Evolutionary conservation across 2,888 invertebrate species (phyloP), one percentile per base, ranked within the genome.

Genomic region (Norana najaformis): DNA sequence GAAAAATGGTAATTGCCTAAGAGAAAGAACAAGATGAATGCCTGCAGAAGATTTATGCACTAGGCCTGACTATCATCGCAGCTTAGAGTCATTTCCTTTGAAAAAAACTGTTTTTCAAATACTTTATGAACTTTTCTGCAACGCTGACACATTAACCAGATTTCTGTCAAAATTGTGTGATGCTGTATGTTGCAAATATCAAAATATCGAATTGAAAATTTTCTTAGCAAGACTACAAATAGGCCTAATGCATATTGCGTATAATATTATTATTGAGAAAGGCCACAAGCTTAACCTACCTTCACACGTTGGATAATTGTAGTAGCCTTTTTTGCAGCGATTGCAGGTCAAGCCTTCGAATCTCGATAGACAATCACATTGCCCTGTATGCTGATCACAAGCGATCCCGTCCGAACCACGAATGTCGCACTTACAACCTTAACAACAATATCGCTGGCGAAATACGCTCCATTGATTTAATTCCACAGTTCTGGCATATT

Each of bases 231-330:
- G n/a, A 30, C 23, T 3, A 30, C 23, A 53, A 23, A 30, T 53
- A 30, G 53, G n/a, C 13, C 30, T n/a, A 13, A 11, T 16, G n/a
- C 0, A 16, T 16, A 69, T 69, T 6, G n/a, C 30, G n/a, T n/a
- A 69, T 11, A 69, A n/a, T n/a, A n/a, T 69, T 30, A 69, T n/a
- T n/a, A n/a, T 69, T n/a, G n/a, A n/a, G n/a, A n/a, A n/a, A n/a
- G 69, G n/a, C n/a, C 30, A 69, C n/a, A 11, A 69, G 69, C 30
- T 0, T 37, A 13, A n/a, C 93, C 92, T 94, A 96, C 97, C 97
- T 96, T 99, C 99, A 95, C 99, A 99, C 53, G 96, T 96, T 0
- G 99, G 99, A 95, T 97, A 99, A 95, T 99, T 99, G 96, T 99
- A 99, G 95, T 97, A 98, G 88, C 94, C 93, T 37, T 93, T 93